phyloP scores from a whole-genome alignment of 2,113 vertebrate genomes.

The Mesitornis unicolor region DNA sequence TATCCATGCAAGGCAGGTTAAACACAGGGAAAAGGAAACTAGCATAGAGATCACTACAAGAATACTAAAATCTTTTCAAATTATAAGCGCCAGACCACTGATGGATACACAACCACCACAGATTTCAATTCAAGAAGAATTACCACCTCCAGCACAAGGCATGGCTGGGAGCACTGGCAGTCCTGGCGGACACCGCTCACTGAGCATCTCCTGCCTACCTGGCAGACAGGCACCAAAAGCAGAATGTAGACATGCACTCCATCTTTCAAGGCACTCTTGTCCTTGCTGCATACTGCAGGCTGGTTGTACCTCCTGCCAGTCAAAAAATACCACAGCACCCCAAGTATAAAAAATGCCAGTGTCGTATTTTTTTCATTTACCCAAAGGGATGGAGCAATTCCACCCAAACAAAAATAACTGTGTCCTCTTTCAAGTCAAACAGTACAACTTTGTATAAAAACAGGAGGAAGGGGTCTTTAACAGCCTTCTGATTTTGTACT shows the following conservation, averaged over 20 bases:
- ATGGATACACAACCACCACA: not conserved
- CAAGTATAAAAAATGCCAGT: not conserved
- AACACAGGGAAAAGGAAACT: not conserved
- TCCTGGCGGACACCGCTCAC: not conserved
- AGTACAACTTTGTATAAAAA: not conserved
- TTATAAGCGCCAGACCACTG: not conserved
- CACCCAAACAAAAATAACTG: not conserved
- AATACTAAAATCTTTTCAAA: not conserved
- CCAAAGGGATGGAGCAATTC: not conserved
- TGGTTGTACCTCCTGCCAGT: not conserved
- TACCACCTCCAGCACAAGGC: not conserved
- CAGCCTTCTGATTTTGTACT: not conserved
- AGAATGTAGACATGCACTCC: not conserved
- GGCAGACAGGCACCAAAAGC: not conserved
- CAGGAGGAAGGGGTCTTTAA: not conserved
- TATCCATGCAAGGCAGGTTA: not conserved
- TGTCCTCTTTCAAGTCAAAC: not conserved
- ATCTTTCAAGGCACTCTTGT: not conserved
- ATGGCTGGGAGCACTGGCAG: not conserved
- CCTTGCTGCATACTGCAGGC: not conserved
- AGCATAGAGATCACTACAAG: not conserved
- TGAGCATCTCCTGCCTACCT: not conserved
- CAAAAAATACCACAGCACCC: not conserved
- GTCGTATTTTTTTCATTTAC: not conserved
- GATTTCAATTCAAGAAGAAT: not conserved